Percentiles rank a stretch among this genome's conserved stretches.
These are phyloP conservation scores for Cephonodes hylas DNA, from an alignment of 2,888 invertebrate species.

Conservation along the genomic window DNA sequence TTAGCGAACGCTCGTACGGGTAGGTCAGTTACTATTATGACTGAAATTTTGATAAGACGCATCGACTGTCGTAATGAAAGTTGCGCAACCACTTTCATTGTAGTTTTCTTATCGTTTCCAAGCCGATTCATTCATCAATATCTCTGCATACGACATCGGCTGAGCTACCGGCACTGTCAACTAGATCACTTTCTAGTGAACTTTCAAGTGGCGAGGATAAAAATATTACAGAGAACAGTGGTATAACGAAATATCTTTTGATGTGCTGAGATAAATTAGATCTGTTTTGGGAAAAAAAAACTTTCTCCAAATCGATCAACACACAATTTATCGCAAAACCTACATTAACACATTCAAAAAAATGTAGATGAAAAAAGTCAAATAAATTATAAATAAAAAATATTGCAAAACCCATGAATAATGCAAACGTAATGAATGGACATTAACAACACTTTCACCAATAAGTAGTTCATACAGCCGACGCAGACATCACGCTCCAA, in stretches of 20 bases:
- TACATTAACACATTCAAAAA: too few species aligned
- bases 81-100: conserved; percentile 36
- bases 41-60: conserved; percentile 56
- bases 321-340: too few species aligned
- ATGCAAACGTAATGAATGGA: neutral
- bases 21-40: conserved; percentile 76
- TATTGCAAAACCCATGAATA: neutral
- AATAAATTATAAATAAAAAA: neutral
- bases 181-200: neutral
- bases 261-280: too few species aligned
- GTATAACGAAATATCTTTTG: too few species aligned
- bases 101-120: conserved; percentile 24
- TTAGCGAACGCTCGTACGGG: conserved; percentile 68
- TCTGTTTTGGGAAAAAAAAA: too few species aligned
- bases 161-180: too few species aligned
- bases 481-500: neutral
- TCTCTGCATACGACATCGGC: neutral
- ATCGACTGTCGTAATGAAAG: conserved; percentile 37
- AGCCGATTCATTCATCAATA: conserved; percentile 25
- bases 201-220: too few species aligned
- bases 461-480: neutral
- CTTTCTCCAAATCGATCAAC: too few species aligned
- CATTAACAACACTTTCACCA: neutral
- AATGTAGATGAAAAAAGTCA: too few species aligned
- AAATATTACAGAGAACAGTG: too few species aligned